A percentile compares a stretch with the other conserved stretches of the same genome.
Evolutionary conservation across 2,888 invertebrate species (phyloP).

Genomic region (Catonia carolina): DNA sequence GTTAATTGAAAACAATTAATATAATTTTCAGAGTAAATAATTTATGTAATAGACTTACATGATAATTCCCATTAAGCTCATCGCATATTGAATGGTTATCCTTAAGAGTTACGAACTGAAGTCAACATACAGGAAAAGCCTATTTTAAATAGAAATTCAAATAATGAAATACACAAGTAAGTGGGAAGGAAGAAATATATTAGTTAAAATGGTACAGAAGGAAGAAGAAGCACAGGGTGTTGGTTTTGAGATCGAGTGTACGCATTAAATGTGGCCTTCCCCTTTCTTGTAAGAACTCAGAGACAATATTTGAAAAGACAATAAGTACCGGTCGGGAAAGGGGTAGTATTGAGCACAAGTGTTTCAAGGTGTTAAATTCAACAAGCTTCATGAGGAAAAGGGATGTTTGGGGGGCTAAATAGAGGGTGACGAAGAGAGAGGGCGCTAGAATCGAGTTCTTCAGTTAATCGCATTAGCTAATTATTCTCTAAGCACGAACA

Average conservation of each 20-base stretch:
- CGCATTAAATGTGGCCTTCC: conserved; percentile 20
- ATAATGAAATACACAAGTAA: too few species aligned
- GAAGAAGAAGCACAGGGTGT: conserved; percentile 15
- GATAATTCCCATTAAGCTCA: too few species aligned
- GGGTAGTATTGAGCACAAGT: conserved; percentile 28
- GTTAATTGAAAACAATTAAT: too few species aligned
- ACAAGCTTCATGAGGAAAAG: conserved; percentile 28
- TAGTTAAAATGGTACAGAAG: too few species aligned
- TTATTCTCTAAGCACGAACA: conserved; percentile 32
- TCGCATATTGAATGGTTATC: too few species aligned
- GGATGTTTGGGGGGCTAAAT: conserved; percentile 16
- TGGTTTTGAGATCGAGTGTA: conserved; percentile 23
- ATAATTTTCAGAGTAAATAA: too few species aligned
- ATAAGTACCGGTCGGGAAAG: conserved; percentile 32
- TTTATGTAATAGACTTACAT: too few species aligned
- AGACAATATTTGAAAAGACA: conserved; percentile 35
- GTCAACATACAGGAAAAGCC: too few species aligned
- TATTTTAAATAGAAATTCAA: too few species aligned
- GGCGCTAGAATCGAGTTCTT: conserved; percentile 29
- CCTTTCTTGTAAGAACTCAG: conserved; percentile 24
- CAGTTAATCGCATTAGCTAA: conserved; percentile 36
- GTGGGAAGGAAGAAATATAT: too few species aligned
- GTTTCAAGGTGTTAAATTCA: conserved; percentile 35
- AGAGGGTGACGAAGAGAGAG: conserved; percentile 22
- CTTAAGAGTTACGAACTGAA: too few species aligned